Evolutionary conservation across 35 echinoderm and acorn worm genomes (phyloP).

Genomic region (Stichopus chloronotus): DNA sequence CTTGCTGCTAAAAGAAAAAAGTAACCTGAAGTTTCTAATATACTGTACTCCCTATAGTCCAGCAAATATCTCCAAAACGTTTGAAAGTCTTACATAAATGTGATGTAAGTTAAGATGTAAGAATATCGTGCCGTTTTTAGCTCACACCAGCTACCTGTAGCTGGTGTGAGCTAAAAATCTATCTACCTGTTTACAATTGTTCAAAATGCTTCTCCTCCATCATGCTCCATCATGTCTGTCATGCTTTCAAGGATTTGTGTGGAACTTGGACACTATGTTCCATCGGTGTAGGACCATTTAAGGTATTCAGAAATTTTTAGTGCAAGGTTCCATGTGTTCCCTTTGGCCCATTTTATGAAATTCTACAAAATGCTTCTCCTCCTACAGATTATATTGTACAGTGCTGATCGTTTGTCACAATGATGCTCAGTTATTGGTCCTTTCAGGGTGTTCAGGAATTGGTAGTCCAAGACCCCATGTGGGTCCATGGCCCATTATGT

Average conservation of each 20-base stretch:
- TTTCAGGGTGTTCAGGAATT: not conserved
- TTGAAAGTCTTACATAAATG: not conserved
- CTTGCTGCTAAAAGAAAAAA: not conserved
- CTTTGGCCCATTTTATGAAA: constrained; percentile 4
- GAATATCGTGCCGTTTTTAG: not conserved
- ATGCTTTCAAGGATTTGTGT: too few species aligned
- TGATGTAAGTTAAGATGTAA: not conserved
- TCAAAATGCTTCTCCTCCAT: too few species aligned
- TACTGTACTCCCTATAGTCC: not conserved
- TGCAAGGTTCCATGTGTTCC: not conserved
- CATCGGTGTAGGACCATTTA: not conserved
- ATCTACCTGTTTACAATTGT: too few species aligned
- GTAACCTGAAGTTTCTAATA: not conserved
- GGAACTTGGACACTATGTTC: not conserved
- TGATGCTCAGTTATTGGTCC: not conserved
- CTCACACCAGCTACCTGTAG: not conserved
- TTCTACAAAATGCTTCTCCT: not conserved
- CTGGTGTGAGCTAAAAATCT: too few species aligned
- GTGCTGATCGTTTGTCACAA: not conserved
- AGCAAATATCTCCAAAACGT: not conserved
- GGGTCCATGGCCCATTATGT: not conserved
- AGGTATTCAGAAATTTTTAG: not conserved
- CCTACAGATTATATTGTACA: not conserved
- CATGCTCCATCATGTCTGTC: too few species aligned
- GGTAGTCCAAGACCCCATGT: not conserved